Evolutionary conservation across 2,888 invertebrate genomes (phyloP).

Genomic region (Ashinkailepas kermadecensis): DNA sequence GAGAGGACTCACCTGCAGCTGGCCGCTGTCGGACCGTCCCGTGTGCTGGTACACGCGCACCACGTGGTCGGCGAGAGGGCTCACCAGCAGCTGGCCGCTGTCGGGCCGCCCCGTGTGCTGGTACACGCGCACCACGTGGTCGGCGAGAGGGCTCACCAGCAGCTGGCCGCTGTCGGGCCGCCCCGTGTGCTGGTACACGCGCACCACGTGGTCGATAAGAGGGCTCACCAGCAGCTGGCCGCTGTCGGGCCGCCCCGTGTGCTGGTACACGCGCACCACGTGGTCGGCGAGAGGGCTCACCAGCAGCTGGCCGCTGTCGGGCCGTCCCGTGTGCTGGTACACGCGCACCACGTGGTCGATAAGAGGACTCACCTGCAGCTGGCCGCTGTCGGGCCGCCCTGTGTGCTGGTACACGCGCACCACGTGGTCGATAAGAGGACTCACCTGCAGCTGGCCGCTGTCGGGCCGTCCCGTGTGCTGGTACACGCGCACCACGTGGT

Average conservation of each 20-base stretch:
- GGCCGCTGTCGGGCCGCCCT: neutral
- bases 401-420: conserved; percentile 25
- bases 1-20: neutral
- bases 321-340: conserved; percentile 11
- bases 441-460: neutral
- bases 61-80: conserved; percentile 26
- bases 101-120: neutral
- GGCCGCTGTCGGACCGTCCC: neutral
- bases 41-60: conserved; percentile 25
- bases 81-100: neutral
- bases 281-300: conserved; percentile 24
- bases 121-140: conserved; percentile 28
- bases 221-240: neutral
- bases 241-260: neutral
- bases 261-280: conserved; percentile 25
- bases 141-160: conserved; percentile 8
- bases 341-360: conserved; percentile 27
- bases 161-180: neutral
- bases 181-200: conserved; percentile 22
- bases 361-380: neutral
- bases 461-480: neutral
- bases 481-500: conserved; percentile 28
- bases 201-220: conserved; percentile 28
- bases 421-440: conserved; percentile 25
- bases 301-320: neutral